Base-by-base conservation (phyloP, 1,140 invertebrate genomes). In the Oscheius sp. region DNA sequence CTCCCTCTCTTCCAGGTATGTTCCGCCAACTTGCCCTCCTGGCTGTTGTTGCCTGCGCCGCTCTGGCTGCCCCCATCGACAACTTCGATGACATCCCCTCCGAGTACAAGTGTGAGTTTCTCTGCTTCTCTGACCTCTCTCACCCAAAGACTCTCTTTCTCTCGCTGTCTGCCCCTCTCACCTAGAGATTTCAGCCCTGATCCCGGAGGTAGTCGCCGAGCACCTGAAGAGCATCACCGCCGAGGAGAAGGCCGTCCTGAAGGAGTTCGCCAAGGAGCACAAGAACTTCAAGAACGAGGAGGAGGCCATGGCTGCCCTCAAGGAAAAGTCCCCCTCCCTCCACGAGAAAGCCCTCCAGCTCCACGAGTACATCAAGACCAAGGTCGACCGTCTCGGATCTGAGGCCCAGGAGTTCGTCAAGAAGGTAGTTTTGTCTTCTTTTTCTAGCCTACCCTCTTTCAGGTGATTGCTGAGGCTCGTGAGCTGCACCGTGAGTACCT, bases 251-350 rank as follows among this genome's bases (percentile, higher is more conserved):
- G 68, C 31, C 2, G 45, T 65, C 20, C 67, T 75, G 15, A 75
- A 75, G 68, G 73, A 75, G 20, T 26, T 75, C 32, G 67, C 73
- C 29, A 64, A 55, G 31, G 32, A 73, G 32, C 45, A 69, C 68
- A 75, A 75, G 68, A 68, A 75, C 18, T 75, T 71, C 73, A 75
- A 64, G 35, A 72, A 69, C 45, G 73, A 75, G 67, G 63, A 36
- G 1, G 59, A 73, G 49, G 49, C 28, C 64, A 52, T 76, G 32
- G 73, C 42, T 1, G 68, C 68, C 49, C 45, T 75, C 13, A 75
- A 75, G 68, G 68, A 49, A 15, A 75, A 75, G 61, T 71, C 67
- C 29, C 67, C 59, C 58, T 75, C 73, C 7, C 73, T 75, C 38
- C 55, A 75, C 68, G 61, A 63, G 67, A 63, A 66, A 34, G 61